Evolutionary conservation across 1,140 invertebrate species (phyloP).

Genomic region (Dysdera silvatica): DNA sequence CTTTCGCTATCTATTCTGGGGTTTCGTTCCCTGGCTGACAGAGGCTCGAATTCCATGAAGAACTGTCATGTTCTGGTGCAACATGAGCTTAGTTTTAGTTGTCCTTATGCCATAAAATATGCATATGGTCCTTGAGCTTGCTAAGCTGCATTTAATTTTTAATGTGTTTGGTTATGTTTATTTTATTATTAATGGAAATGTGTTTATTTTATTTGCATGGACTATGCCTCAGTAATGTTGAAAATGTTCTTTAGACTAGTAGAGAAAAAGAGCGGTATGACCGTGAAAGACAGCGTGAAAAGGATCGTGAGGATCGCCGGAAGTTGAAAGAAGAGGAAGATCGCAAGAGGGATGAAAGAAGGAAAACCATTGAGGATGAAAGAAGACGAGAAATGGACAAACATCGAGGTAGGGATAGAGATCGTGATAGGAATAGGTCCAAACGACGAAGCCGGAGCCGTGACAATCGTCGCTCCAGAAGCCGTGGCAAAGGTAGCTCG

Average conservation of each 20-base stretch:
- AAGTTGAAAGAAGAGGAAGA: constrained; percentile 21
- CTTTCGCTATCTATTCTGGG: too few relatives aligned
- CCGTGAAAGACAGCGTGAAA: constrained; percentile 35
- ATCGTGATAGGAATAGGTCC: constrained; percentile 6
- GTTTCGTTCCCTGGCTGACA: too few relatives aligned
- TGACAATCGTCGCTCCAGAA: constrained; percentile 23
- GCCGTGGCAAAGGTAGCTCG: constrained; percentile 33
- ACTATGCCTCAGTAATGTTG: not conserved
- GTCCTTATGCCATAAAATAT: too few relatives aligned
- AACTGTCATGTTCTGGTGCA: too few relatives aligned
- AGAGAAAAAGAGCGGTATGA: constrained; percentile 39
- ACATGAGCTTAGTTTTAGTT: too few relatives aligned
- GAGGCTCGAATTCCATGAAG: too few relatives aligned
- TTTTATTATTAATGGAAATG: not conserved
- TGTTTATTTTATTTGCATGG: not conserved
- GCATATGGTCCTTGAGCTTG: not conserved
- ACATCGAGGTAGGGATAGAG: constrained; percentile 6
- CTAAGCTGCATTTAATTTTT: not conserved
- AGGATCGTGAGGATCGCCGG: constrained; percentile 40
- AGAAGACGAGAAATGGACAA: constrained; percentile 3
- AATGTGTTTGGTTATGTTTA: not conserved
- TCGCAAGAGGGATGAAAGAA: constrained; percentile 30
- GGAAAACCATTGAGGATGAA: constrained; percentile 31
- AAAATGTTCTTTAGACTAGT: constrained; percentile 23
- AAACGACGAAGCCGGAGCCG: constrained; percentile 20